Evolutionary conservation across 1,140 invertebrate genomes (phyloP), one percentile per base, ranked within the genome.

Genomic region (Zaprionus kolodkinae): DNA sequence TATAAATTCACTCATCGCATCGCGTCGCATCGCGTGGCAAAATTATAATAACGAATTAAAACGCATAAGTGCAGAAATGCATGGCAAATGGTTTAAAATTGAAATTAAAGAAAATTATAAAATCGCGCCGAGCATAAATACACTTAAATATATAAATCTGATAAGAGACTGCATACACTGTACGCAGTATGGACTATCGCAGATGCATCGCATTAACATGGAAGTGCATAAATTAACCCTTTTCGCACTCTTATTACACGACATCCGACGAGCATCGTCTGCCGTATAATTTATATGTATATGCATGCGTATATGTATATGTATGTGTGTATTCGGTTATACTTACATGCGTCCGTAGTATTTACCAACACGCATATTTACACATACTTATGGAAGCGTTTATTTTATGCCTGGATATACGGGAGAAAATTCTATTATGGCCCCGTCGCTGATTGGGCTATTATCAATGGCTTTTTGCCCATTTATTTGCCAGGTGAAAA

Each of bases 201-300:
- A 87, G 79, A 83, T 78, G 84, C 67, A 82, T 62, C 81, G 77
- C 80, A 87, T 88, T 87, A 87, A 84, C 84, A 84, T 84, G 83
- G 80, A 84, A 86, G 78, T 80, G 77, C 76, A 88, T 88, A 89
- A 87, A 88, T 88, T 78, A 87, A 81, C 55, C 75, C 63, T 76
- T 75, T 81, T 79, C 72, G 54, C 65, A 17, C 70, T 62, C 62
- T 82, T 79, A 82, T 83, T 79, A 83, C 84, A 83, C 84, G 72
- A 72, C 56, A 11, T 13, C 15, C 38, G n/a, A 25, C 45, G 40
- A 45, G 6, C 40, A 45, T 45, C 40, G 40, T 15, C 40, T 45
- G 40, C n/a, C 40, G n/a, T 45, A 17, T 45, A 25, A 50, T 50
- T 21, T 50, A 50, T n/a, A 15, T 30, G 27, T 43, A 7, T 59